Evolutionary conservation across 2,888 invertebrate genomes (phyloP).

Genomic region (Hesperia comma): DNA sequence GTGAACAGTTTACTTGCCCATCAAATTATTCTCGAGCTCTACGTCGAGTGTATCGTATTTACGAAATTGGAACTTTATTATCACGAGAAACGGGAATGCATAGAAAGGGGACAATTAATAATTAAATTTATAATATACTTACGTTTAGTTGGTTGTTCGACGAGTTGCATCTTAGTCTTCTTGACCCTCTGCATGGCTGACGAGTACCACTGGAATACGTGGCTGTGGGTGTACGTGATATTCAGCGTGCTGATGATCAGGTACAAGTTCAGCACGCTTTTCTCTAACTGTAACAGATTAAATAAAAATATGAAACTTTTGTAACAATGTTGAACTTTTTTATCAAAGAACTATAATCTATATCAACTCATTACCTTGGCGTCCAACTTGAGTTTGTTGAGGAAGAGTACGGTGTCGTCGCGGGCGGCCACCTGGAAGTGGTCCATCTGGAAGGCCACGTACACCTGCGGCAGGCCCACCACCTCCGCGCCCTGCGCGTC

Average conservation of each 20-base stretch:
- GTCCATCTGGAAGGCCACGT: conserved; percentile 86
- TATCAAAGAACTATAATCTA: too few species aligned
- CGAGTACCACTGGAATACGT: conserved; percentile 67
- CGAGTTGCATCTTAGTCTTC: conserved; percentile 53
- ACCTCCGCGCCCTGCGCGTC: conserved; percentile 52
- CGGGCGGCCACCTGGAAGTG: conserved; percentile 86
- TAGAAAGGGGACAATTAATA: too few species aligned
- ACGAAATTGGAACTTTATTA: too few species aligned
- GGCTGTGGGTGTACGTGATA: conserved; percentile 83
- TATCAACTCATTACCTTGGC: conserved; percentile 85
- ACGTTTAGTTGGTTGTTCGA: conserved; percentile 36
- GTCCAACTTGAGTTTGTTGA: conserved; percentile 83
- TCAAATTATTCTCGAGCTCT: too few species aligned
- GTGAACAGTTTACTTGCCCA: too few species aligned
- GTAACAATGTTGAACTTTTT: too few species aligned
- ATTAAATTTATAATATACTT: conserved; percentile 20
- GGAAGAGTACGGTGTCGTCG: conserved; percentile 77
- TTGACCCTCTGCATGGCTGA: conserved; percentile 54
- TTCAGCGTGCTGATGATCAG: conserved; percentile 88
- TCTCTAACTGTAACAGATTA: conserved; percentile 76
- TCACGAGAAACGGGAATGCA: too few species aligned
- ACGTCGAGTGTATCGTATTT: too few species aligned
- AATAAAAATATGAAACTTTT: too few species aligned
- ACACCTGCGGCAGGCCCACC: conserved; percentile 80
- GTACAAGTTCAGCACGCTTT: conserved; percentile 86